These are phyloP conservation scores for Eucidaris tribuloides DNA, from an alignment of 35 echinoderm and acorn worm species.

Conservation along the genomic window DNA sequence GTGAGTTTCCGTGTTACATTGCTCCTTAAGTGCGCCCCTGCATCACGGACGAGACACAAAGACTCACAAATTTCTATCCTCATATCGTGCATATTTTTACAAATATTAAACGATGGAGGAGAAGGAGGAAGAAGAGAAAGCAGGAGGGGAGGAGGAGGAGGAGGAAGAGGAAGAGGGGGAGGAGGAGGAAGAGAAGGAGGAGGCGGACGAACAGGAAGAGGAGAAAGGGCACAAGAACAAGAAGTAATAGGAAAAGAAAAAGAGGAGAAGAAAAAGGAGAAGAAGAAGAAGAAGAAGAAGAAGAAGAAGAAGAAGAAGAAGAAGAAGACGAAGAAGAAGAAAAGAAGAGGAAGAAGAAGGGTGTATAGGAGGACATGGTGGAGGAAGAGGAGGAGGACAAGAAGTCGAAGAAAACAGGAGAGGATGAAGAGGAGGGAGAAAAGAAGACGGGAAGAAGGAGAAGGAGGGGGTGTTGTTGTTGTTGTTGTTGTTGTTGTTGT, in stretches of 20 bases:
- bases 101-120: too few relatives aligned
- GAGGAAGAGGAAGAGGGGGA: too few relatives aligned
- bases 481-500: too few relatives aligned
- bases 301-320: neutral
- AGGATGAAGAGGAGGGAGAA: too few relatives aligned
- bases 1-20: constrained; percentile 70
- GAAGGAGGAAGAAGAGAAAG: too few relatives aligned
- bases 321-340: neutral
- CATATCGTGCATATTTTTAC: neutral
- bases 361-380: neutral
- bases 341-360: neutral
- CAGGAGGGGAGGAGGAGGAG: too few relatives aligned
- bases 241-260: neutral
- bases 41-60: neutral
- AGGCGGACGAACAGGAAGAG: neutral
- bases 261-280: neutral
- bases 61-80: neutral
- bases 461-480: too few relatives aligned
- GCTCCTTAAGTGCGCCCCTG: constrained; percentile 87
- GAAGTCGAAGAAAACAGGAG: too few relatives aligned
- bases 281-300: neutral
- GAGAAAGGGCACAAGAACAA: neutral
- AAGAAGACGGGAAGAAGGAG: too few relatives aligned
- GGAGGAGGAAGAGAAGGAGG: neutral
- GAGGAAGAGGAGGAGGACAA: neutral